Base-by-base conservation (phyloP, 2,888 invertebrate genomes). In the Drosophila pseudotakahashii region DNA sequence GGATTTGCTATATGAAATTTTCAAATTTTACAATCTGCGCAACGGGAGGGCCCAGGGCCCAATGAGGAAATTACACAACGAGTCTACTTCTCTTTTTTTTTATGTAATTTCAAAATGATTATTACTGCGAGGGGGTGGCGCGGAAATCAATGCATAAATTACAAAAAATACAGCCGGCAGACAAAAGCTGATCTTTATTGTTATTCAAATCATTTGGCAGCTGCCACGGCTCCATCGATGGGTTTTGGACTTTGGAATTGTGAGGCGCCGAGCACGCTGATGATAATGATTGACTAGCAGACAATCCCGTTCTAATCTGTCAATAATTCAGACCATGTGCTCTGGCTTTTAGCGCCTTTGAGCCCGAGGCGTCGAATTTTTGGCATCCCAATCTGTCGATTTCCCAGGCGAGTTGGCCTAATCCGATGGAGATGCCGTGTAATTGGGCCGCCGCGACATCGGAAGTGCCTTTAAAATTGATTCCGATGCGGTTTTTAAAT, bases 191-290 rank as follows among this genome's bases (percentile, higher is more conserved):
- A 88, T 81, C 81, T 82, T 85, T 87, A 89, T 91, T 91, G 87
- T 91, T 91, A 90, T 90, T 91, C 87, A 91, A 91, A 90, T 91
- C 81, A 80, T 81, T 87, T 81, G 73, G 78, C 74, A 69, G 71
- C 67, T 76, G 61, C 50, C 50, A 47, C 42, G 41, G 62, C 70
- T 50, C 32, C 53, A 37, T 34, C 70, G 62, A 51, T 45, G 51
- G 50, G 42, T 37, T 68, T 66, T 45, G 68, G 57, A 48, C 54
- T 59, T 67, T 68, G 63, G 51, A 42, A 53, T 59, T 64, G 68
- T 55, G 59, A 61, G 62, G 57, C 63, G 54, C 30, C 67, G 62
- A 63, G 45, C 55, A 75, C 10, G 42, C 7, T 7, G 30, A 72
- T 70, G 81, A 86, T 88, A 84, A 77, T 89, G 89, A 84, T 81